Evolutionary conservation across 2,888 invertebrate genomes (phyloP).

Genomic region (Aproaerema taeniolella): DNA sequence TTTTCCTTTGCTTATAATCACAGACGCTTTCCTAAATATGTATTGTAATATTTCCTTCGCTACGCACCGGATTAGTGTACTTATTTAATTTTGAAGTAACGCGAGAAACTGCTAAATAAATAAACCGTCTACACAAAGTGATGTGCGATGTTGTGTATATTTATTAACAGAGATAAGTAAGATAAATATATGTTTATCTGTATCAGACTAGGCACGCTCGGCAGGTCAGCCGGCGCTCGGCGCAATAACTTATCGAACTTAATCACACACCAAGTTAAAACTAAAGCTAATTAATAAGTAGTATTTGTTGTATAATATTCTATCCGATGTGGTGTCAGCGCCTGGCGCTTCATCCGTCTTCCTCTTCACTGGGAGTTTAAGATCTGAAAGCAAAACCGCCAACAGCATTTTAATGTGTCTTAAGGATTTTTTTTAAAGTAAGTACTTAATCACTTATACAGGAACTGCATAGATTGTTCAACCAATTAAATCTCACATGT

Average conservation of each 20-base stretch:
- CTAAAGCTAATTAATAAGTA: slow-evolving; percentile 67
- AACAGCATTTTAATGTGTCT: not conserved
- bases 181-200: slow-evolving; percentile 70
- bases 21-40: slow-evolving; percentile 77
- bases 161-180: slow-evolving; percentile 65
- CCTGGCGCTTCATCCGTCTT: slow-evolving; percentile 45
- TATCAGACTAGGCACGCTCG: slow-evolving; percentile 73
- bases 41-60: slow-evolving; percentile 55
- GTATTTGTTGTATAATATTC: slow-evolving; percentile 59
- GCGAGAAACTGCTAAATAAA: slow-evolving; percentile 66
- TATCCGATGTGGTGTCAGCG: slow-evolving; percentile 54
- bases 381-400: slow-evolving; percentile 53
- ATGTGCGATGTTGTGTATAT: slow-evolving; percentile 50
- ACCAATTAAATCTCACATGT: too few relatives aligned
- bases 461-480: too few relatives aligned
- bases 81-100: slow-evolving; percentile 56
- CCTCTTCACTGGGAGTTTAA: slow-evolving; percentile 54
- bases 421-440: too few relatives aligned
- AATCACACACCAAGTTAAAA: slow-evolving; percentile 73
- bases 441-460: too few relatives aligned
- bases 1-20: slow-evolving; percentile 75
- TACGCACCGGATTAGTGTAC: slow-evolving; percentile 61
- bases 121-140: slow-evolving; percentile 66
- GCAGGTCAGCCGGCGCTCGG: slow-evolving; percentile 56
- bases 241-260: slow-evolving; percentile 69